Conservation (phyloP, 2,888 invertebrate species). For the Oscheius sp. region DNA sequence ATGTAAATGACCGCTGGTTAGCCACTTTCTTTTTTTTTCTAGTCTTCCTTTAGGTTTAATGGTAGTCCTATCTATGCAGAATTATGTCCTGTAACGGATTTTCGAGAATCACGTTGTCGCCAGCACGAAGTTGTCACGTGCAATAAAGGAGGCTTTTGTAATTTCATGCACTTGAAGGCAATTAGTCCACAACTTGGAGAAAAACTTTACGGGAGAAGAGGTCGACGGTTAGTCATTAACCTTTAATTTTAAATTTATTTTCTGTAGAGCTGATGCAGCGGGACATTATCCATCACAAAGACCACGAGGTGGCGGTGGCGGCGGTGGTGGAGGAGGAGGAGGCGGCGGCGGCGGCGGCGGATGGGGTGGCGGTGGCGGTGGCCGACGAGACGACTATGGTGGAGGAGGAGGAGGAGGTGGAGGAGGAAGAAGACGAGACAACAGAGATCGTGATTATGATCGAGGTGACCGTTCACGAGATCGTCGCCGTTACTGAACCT, state of each 20-base stretch:
- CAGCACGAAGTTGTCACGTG: slow-evolving; percentile 89
- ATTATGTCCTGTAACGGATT: slow-evolving; percentile 97
- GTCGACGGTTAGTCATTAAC: slow-evolving; percentile 35
- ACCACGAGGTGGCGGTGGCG: slow-evolving; percentile 42
- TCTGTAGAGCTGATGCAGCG: slow-evolving; percentile 53
- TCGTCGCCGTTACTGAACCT: not conserved
- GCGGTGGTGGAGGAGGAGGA: slow-evolving; percentile 39
- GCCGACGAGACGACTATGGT: slow-evolving; percentile 34
- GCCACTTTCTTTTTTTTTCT: slow-evolving; percentile 17
- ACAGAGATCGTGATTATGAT: slow-evolving; percentile 31
- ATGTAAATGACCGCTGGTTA: slow-evolving; percentile 78
- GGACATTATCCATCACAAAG: slow-evolving; percentile 57
- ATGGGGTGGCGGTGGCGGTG: slow-evolving; percentile 5
- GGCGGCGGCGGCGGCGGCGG: slow-evolving; percentile 40
- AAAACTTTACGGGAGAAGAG: slow-evolving; percentile 48
- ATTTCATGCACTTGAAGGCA: slow-evolving; percentile 99
- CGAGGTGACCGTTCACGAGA: slow-evolving; percentile 22
- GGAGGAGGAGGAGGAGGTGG: slow-evolving; percentile 35
- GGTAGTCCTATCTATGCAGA: slow-evolving; percentile 97
- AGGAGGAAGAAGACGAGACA: slow-evolving; percentile 28
- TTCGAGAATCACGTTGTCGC: slow-evolving; percentile 97
- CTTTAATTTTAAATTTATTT: not conserved
- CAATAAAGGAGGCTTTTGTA: slow-evolving; percentile 97
- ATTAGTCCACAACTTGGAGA: slow-evolving; percentile 74
- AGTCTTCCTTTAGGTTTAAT: slow-evolving; percentile 76